These are phyloP conservation scores for Eupithecia subumbrata DNA, from an alignment of 2,888 invertebrate species.

Conservation along the genomic window DNA sequence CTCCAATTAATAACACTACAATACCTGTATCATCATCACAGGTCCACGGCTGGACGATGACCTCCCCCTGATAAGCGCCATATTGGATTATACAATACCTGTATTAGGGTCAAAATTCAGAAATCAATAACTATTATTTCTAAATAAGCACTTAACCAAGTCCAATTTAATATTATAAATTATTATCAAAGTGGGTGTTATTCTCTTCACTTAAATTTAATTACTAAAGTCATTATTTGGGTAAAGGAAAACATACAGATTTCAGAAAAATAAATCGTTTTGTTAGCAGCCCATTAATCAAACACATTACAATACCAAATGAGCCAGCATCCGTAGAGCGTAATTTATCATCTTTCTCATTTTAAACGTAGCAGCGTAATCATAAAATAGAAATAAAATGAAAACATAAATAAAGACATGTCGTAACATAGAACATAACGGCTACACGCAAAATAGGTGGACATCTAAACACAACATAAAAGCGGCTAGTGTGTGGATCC, in stretches of 20 bases:
- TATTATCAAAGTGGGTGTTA: background rate
- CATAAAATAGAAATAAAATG: constrained; percentile 20
- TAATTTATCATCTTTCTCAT: constrained; percentile 12
- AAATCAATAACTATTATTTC: background rate
- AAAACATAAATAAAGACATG: constrained; percentile 21
- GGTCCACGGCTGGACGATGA: too few species aligned
- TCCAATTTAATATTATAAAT: background rate
- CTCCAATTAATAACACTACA: background rate
- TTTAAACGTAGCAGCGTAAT: constrained; percentile 3
- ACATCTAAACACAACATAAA: constrained; percentile 45
- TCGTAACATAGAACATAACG: constrained; percentile 31
- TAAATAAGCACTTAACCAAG: background rate
- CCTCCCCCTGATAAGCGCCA: too few species aligned
- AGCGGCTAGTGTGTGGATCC: constrained; percentile 38
- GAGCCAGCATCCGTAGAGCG: constrained; percentile 7
- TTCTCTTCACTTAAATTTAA: background rate
- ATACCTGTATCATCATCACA: too few species aligned
- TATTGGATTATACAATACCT: background rate
- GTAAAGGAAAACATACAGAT: constrained; percentile 1
- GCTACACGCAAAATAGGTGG: constrained; percentile 42
- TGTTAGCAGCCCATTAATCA: constrained; percentile 9
- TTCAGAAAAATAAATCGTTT: background rate
- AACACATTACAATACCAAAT: constrained; percentile 18
- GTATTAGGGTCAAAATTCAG: background rate
- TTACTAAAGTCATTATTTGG: background rate